phyloP scores from a whole-genome alignment of 2,113 vertebrate genomes.

The Brienomyrus longianalis region DNA sequence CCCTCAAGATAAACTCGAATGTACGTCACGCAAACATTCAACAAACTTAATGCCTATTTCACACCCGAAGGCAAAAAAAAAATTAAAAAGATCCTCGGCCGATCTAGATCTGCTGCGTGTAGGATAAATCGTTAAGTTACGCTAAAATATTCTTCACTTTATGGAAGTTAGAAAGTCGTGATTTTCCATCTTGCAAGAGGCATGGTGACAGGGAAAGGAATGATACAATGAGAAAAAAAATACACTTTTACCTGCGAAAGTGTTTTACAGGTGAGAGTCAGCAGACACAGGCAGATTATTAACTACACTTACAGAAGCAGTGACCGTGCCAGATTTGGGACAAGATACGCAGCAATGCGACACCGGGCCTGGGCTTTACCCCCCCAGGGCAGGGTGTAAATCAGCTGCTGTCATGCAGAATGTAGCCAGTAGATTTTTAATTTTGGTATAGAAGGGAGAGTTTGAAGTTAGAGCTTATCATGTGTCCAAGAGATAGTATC shows the following conservation, averaged over 20 bases:
- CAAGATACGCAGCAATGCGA: not conserved
- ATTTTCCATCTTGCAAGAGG: not conserved
- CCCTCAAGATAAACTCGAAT: not conserved
- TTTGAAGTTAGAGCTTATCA: not conserved
- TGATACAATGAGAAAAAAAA: not conserved
- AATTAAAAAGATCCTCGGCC: not conserved
- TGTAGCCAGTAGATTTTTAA: not conserved
- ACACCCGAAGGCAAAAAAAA: not conserved
- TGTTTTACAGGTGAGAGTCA: conserved; percentile 25
- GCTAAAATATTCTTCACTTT: not conserved
- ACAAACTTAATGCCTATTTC: not conserved
- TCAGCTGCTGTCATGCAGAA: not conserved
- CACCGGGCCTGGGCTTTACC: not conserved
- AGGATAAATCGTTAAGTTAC: not conserved
- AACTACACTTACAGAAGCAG: conserved; percentile 18
- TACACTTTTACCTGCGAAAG: not conserved
- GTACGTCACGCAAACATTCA: not conserved
- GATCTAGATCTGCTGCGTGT: not conserved
- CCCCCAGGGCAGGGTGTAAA: not conserved
- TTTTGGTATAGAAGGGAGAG: not conserved
- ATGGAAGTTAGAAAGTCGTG: not conserved
- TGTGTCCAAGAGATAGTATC: not conserved
- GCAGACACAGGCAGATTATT: conserved; percentile 33
- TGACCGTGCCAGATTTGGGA: not conserved
- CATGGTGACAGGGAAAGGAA: not conserved